Conservation (phyloP, 2,113 vertebrate genomes). For the Hemiscyllium ocellatum region DNA sequence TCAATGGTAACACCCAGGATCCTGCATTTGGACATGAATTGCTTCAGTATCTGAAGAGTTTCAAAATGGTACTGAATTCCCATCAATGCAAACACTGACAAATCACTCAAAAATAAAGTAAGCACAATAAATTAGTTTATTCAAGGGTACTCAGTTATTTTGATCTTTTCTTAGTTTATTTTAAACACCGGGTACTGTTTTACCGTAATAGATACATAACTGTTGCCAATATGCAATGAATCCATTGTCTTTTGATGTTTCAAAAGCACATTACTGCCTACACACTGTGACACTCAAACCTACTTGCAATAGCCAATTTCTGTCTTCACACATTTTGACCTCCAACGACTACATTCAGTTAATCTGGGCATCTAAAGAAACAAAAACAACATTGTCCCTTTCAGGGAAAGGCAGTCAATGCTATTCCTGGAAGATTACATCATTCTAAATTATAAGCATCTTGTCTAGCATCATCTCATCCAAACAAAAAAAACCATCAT, state of each 20-base stretch:
- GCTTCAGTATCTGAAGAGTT: no score
- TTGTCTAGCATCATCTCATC: background rate
- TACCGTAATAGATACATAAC: background rate
- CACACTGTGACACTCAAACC: background rate
- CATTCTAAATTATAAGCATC: slow-evolving; percentile 5
- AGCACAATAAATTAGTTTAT: background rate
- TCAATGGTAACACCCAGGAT: no score
- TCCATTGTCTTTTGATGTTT: background rate
- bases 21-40: no score
- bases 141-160: background rate
- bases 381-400: slow-evolving; percentile 19
- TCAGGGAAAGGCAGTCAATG: background rate
- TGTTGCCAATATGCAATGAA: background rate
- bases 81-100: background rate
- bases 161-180: background rate
- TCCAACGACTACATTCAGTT: background rate
- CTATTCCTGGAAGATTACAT: slow-evolving; percentile 34
- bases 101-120: background rate
- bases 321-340: background rate
- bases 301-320: background rate
- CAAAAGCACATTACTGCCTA: background rate
- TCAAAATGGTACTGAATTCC: no score
- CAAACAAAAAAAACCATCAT: slow-evolving; percentile 7
- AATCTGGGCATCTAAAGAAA: background rate
- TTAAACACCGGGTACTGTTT: background rate